phyloP scores from a whole-genome alignment of 1,140 invertebrate genomes.

The Nylanderia fulva region DNA sequence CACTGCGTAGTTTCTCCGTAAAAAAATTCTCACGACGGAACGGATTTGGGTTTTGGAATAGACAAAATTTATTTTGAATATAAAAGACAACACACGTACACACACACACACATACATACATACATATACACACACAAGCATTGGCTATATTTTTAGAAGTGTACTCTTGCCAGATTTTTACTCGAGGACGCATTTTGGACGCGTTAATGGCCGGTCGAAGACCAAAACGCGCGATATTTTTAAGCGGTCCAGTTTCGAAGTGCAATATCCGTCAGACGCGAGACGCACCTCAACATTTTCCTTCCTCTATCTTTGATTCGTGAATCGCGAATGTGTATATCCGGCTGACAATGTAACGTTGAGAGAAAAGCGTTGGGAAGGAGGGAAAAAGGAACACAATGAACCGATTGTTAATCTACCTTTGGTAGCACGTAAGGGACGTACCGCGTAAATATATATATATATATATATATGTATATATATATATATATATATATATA shows the following conservation, averaged over 20 bases:
- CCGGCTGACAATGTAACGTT: too few species aligned
- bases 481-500: too few species aligned
- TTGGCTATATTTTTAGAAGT: slow-evolving; percentile 63
- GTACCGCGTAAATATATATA: slow-evolving; percentile 77
- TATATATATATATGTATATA: slow-evolving; percentile 70
- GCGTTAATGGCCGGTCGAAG: slow-evolving; percentile 17
- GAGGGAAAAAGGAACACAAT: slow-evolving; percentile 61
- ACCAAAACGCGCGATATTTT: slow-evolving; percentile 10
- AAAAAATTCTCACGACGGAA: slow-evolving; percentile 51
- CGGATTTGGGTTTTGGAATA: slow-evolving; percentile 57
- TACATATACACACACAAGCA: slow-evolving; percentile 4
- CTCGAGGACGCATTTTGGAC: slow-evolving; percentile 16
- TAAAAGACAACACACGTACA: slow-evolving; percentile 12
- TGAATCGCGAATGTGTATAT: slow-evolving; percentile 10
- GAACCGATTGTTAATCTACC: slow-evolving; percentile 80
- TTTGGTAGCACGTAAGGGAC: slow-evolving; percentile 80
- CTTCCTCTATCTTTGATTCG: slow-evolving; percentile 67
- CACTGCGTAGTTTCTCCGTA: slow-evolving; percentile 9
- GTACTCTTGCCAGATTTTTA: slow-evolving; percentile 58
- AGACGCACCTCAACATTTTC: slow-evolving; percentile 55
- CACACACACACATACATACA: background rate
- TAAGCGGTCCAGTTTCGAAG: slow-evolving; percentile 57
- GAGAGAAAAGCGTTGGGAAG: background rate
- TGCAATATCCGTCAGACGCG: slow-evolving; percentile 65
- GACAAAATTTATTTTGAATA: slow-evolving; percentile 64